These are phyloP conservation scores for Synchiropus splendidus DNA, from an alignment of 2,113 vertebrate species.

Conservation along the genomic window DNA sequence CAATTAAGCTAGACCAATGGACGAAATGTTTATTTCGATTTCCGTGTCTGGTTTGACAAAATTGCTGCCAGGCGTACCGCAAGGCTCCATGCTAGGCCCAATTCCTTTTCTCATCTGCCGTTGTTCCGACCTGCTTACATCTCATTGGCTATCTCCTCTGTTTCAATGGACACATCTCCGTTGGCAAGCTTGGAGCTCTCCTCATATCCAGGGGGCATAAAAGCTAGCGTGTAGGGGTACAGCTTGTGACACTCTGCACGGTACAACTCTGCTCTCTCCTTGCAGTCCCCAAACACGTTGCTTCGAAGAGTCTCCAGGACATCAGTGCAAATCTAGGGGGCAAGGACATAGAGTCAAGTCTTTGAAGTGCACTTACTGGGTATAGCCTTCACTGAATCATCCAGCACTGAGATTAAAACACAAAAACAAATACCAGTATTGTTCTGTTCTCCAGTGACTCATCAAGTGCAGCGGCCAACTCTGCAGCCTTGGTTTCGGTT, in stretches of 20 bases:
- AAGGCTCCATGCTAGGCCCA: conserved; percentile 47
- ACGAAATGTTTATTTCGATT: conserved; percentile 38
- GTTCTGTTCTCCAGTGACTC: conserved; percentile 84
- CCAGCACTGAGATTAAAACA: neutral
- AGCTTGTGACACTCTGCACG: conserved; percentile 88
- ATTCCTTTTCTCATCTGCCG: conserved; percentile 30
- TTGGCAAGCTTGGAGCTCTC: conserved; percentile 92
- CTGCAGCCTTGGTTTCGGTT: conserved; percentile 82
- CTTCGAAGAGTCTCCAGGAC: conserved; percentile 84
- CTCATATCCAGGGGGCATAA: conserved; percentile 94
- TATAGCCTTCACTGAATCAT: conserved; percentile 2
- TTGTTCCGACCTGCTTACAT: conserved; percentile 71
- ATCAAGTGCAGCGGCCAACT: conserved; percentile 81
- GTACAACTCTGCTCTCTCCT: conserved; percentile 80
- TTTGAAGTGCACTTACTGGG: conserved; percentile 6
- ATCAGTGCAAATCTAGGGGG: conserved; percentile 79
- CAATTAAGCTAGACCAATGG: conserved; percentile 40
- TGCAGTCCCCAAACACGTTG: conserved; percentile 80
- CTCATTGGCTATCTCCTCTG: conserved; percentile 95
- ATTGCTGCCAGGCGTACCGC: conserved; percentile 54
- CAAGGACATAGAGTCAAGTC: neutral
- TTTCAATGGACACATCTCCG: conserved; percentile 87
- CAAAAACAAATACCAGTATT: conserved; percentile 72
- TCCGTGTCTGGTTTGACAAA: conserved; percentile 41
- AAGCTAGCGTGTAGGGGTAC: conserved; percentile 92